These are phyloP conservation scores for Cephus nigrinus DNA, from an alignment of 2,888 invertebrate genomes.

Conservation along the genomic window DNA sequence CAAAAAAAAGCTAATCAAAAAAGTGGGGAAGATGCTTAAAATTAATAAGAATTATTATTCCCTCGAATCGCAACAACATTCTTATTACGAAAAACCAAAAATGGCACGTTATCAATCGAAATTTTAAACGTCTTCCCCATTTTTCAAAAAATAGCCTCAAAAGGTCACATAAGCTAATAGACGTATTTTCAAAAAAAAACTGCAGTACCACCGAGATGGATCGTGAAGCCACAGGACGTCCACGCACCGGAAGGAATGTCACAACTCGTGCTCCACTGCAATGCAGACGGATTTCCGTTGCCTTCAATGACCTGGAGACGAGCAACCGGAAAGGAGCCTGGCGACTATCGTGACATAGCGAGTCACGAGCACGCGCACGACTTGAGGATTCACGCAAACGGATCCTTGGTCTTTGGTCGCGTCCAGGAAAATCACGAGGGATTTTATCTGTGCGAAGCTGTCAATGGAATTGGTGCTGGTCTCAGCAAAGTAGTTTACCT, in stretches of 20 bases:
- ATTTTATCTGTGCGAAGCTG: conserved; percentile 92
- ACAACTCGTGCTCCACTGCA: conserved; percentile 79
- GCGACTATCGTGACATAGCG: conserved; percentile 60
- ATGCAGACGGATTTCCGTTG: conserved; percentile 91
- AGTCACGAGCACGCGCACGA: conserved; percentile 60
- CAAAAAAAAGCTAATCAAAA: background rate
- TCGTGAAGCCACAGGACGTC: conserved; percentile 88
- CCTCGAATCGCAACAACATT: background rate
- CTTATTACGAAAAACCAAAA: background rate
- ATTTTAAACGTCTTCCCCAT: background rate
- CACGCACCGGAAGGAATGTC: conserved; percentile 64
- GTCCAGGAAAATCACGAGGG: conserved; percentile 90
- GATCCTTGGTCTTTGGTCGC: conserved; percentile 84
- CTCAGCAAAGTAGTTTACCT: conserved; percentile 92
- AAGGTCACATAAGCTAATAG: background rate
- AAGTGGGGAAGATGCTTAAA: background rate
- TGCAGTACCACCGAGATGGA: conserved; percentile 90
- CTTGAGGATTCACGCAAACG: conserved; percentile 75
- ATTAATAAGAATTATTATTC: background rate
- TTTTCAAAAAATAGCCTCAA: background rate
- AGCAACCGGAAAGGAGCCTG: conserved; percentile 76
- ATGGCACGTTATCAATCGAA: background rate
- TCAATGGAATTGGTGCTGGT: conserved; percentile 90
- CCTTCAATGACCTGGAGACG: conserved; percentile 91
- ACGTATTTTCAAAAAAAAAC: background rate